Evolutionary conservation across 2,113 vertebrate genomes (phyloP).

Genomic region (Oncorhynchus nerka): DNA sequence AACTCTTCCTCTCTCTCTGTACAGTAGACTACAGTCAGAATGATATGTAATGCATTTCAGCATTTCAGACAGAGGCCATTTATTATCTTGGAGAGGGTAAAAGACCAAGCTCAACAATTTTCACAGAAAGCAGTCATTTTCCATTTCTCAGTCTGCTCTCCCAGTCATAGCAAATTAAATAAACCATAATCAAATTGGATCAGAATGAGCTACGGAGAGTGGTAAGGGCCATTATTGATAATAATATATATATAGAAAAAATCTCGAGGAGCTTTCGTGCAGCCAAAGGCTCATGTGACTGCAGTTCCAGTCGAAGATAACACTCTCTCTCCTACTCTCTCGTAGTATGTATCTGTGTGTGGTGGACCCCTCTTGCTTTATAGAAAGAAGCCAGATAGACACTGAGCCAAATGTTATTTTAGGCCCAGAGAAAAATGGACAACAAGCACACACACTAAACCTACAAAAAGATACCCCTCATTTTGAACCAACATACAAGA

Average conservation of each 20-base stretch:
- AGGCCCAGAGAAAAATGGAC: not conserved
- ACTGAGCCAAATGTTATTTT: not conserved
- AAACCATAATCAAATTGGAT: slow-evolving; percentile 57
- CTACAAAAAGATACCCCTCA: not conserved
- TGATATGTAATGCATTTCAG: slow-evolving; percentile 42
- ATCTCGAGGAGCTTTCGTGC: not conserved
- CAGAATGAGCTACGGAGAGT: slow-evolving; percentile 25
- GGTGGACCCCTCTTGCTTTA: not conserved
- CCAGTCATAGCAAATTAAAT: slow-evolving; percentile 50
- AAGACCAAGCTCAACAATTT: slow-evolving; percentile 34
- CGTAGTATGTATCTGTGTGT: not conserved
- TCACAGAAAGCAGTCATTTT: slow-evolving; percentile 17
- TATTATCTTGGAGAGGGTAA: slow-evolving; percentile 34
- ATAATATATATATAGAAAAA: not conserved
- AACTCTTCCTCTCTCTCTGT: not conserved
- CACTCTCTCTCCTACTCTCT: no score
- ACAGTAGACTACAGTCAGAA: slow-evolving; percentile 10
- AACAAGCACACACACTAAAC: not conserved
- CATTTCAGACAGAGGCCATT: slow-evolving; percentile 35
- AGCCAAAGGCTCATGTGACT: not conserved
- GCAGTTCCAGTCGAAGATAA: not conserved
- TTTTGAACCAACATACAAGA: not conserved
- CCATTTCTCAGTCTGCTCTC: slow-evolving; percentile 37
- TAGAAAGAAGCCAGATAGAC: not conserved
- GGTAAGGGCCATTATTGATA: not conserved